Evolutionary conservation across 2,888 invertebrate species (phyloP), one percentile per base, ranked within the genome.

Genomic region (Spialia ferax): DNA sequence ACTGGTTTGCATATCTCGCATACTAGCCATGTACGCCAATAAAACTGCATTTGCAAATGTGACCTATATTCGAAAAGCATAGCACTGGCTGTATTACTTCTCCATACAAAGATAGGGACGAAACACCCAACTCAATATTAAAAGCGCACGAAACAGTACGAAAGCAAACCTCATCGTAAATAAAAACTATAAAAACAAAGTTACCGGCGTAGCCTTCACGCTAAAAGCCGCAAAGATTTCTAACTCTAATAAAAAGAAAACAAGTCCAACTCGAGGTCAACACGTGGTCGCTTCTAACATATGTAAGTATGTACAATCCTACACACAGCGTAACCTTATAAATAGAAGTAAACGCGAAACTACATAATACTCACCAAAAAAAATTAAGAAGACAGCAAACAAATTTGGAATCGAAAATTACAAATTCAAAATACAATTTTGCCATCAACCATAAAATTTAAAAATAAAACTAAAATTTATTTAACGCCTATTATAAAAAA

Each of bases 271-370:
- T 11, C 65, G 65, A 66, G 65, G 65, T 66, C 65, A 66, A 66
- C 65, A 66, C 65, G 65, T 66, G 65, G 65, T 60, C 60, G 57
- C n/a, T 7, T 35, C n/a, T n/a, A 52, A 50, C 52, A 35, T 50
- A n/a, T n/a, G n/a, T n/a, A n/a, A n/a, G n/a, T n/a, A n/a, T n/a
- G n/a, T n/a, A 65, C 50, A 52, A 42, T 59, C 52, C 59, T 65
- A 20, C 42, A 48, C 23, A 42, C 22, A 50, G 38, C 50, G 20
- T 32, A 11, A 57, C 48, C 57, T 20, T 57, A 50, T 32, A 63
- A 52, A 20, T 48, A 48, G 8, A 32, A 32, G 11, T 23, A 38
- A 57, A 15, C 7, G 7, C 18, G 2, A 20, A 6, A 57, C 18
- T 38, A 13, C 26, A 20, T 42, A 20, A 50, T 22, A 63, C 59